These are phyloP conservation scores for Drosophila quinaria DNA, from an alignment of 2,888 invertebrate species.

Conservation along the genomic window DNA sequence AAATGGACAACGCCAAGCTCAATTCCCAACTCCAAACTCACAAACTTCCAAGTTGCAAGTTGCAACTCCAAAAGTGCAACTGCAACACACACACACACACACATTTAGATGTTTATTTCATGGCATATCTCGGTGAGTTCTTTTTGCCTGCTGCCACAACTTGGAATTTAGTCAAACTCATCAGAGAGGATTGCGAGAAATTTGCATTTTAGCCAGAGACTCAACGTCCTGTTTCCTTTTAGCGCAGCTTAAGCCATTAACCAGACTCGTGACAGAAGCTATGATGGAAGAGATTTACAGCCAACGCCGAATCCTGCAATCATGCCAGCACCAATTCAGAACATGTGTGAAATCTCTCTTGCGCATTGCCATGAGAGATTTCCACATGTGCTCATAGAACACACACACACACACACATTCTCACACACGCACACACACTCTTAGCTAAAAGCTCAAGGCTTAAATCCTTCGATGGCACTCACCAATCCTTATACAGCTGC, in stretches of 20 bases:
- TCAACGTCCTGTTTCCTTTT: constrained; percentile 47
- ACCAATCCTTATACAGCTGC: not conserved
- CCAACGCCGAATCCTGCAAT: constrained; percentile 27
- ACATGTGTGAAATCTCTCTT: not conserved
- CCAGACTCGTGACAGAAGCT: constrained; percentile 54
- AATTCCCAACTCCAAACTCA: constrained; percentile 21
- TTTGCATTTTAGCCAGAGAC: constrained; percentile 72
- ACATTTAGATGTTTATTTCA: constrained; percentile 23
- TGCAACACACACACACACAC: constrained; percentile 19
- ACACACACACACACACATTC: not conserved
- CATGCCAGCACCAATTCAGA: constrained; percentile 1
- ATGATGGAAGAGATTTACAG: constrained; percentile 53
- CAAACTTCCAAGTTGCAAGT: constrained; percentile 6
- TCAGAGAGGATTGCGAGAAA: constrained; percentile 47
- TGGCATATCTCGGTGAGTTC: constrained; percentile 17
- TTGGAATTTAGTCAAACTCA: constrained; percentile 50
- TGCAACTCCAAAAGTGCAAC: constrained; percentile 29
- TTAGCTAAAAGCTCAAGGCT: not conserved
- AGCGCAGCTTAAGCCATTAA: constrained; percentile 66
- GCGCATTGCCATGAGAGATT: constrained; percentile 5
- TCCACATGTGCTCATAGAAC: not conserved
- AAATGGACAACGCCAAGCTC: constrained; percentile 63
- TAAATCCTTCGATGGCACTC: not conserved
- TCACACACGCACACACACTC: not conserved
- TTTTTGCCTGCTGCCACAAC: constrained; percentile 25